phyloP scores from a whole-genome alignment of 2,113 vertebrate species.

The Dasyurus viverrinus region DNA sequence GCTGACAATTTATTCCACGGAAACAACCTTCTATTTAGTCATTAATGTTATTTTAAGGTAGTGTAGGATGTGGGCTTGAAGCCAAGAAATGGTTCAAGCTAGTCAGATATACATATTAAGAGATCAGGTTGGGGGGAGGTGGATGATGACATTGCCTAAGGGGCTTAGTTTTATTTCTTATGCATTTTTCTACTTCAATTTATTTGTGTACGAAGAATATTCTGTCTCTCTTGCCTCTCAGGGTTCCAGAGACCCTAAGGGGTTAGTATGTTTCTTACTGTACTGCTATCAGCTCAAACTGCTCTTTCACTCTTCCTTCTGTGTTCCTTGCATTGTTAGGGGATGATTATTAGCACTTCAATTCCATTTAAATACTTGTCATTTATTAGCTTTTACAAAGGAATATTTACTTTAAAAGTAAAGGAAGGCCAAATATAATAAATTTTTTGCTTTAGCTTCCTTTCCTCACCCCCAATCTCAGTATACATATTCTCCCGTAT shows the following conservation, averaged over 20 bases:
- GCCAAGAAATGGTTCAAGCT: neutral
- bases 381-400: neutral
- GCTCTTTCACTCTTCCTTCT: neutral
- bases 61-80: neutral
- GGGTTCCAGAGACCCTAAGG: neutral
- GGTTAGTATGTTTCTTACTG: neutral
- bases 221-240: neutral
- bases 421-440: neutral
- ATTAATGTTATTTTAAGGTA: slow-evolving; percentile 1
- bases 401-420: neutral
- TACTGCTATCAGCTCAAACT: neutral
- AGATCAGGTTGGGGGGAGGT: neutral
- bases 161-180: neutral
- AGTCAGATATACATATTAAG: neutral
- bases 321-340: neutral
- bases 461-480: neutral
- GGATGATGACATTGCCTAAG: neutral
- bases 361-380: neutral
- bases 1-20: neutral
- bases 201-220: neutral
- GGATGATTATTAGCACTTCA: neutral
- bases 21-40: neutral
- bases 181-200: neutral
- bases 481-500: neutral
- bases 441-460: neutral